Percentiles rank a stretch among this genome's conserved stretches.
Evolutionary conservation across 2,888 invertebrate species (phyloP).

Genomic region (Dryococelus australis): DNA sequence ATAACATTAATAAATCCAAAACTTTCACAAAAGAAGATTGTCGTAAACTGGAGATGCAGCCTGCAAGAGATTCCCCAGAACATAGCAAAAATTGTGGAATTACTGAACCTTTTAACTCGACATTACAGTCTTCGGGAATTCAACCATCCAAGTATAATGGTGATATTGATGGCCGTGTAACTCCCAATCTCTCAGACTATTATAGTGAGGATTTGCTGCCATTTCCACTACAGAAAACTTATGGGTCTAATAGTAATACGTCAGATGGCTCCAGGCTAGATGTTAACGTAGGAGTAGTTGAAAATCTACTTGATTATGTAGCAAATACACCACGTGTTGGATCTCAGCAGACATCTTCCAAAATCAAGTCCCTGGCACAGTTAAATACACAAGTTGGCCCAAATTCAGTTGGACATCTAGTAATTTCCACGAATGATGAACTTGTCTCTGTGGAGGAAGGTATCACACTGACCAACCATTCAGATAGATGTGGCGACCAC

Average conservation of each 20-base stretch:
- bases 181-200: neutral
- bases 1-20: no score
- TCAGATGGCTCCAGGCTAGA: neutral
- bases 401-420: neutral
- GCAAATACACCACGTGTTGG: neutral
- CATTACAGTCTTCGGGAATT: neutral
- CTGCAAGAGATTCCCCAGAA: no score
- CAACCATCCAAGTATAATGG: neutral
- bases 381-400: no score
- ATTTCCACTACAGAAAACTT: neutral
- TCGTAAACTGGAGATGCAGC: no score
- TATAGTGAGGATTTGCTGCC: neutral
- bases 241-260: neutral
- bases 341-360: neutral
- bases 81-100: no score
- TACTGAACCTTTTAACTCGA: no score
- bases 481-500: neutral
- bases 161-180: neutral
- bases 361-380: neutral
- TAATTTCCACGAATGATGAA: neutral
- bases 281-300: neutral
- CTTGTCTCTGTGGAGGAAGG: neutral
- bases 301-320: neutral
- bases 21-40: no score
- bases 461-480: neutral